Evolutionary conservation across 1,140 invertebrate genomes (phyloP), one percentile per base, ranked within the genome.

Genomic region (Drosophila melanica): DNA sequence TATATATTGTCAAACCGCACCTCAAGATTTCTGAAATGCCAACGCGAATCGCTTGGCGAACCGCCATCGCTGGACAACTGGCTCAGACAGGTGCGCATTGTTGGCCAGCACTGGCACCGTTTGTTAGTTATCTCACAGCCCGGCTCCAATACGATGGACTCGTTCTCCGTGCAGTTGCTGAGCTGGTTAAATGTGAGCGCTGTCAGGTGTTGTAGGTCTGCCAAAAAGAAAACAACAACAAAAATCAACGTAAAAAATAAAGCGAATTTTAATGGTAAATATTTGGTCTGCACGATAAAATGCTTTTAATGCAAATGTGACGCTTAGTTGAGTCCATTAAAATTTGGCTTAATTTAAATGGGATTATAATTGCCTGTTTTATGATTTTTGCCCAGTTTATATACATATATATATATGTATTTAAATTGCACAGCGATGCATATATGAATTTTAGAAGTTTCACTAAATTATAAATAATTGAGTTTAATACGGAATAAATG

Each of bases 61-160:
- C 55, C 81, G 14, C 89, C 79, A 39, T 77, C 74, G 54, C 62
- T 64, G 65, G 76, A 65, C 51, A 86, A 53, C 23, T 91, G 79
- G 37, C 72, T 90, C 27, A 77, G 81, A 77, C 90, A 92, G 73
- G 90, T 77, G 59, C 74, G 80, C 75, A 91, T 74, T 18, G 76
- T 78, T 48, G 90, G 90, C 91, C 91, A 92, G 59, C 91, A 92
- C 57, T 92, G 91, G 73, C 91, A 92, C 14, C 81, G 82, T 64
- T 92, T 91, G 57, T 92, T 91, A 10, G 90, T 92, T 55, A 92
- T 92, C 77, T 92, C 91, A 55, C 91, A 92, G 50, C 91, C 91
- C 53, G 82, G 74, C 53, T 92, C 78, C 57, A 92, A 42, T 11
- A 90, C 75, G 64, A 92, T 92, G 59, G 75, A 67, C 57, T 92